Evolutionary conservation across 2,888 invertebrate genomes (phyloP), one percentile per base, ranked within the genome.

Genomic region (Amblyteles armatorius): DNA sequence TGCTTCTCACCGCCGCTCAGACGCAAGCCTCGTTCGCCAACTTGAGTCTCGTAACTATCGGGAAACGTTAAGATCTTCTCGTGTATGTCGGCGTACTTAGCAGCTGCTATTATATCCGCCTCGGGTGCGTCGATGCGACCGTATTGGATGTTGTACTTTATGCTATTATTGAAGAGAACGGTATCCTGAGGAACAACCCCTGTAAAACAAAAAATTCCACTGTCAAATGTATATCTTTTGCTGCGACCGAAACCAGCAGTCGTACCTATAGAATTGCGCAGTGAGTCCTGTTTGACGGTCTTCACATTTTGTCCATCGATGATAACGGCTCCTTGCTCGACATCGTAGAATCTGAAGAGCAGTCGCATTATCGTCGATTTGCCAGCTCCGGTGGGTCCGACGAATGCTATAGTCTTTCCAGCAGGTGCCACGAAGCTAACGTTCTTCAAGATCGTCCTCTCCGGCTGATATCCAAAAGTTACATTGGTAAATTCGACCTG

Each of bases 1-100:
- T 99, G 99, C 92, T 99, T 99, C 93, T 99, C 99, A 1, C 99
- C 99, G 1, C 99, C 99, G 92, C 99, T 99, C 84, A 99, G 94
- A 86, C 99, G 96, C 82, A 99, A 94, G 5, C 99, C 99, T 92
- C 99, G 95, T 94, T 99, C 99, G 6, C 99, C 99, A 26, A 99
- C 98, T 95, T 96, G 96, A 0, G 98, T 97, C 73, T 98, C 97
- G 91, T 98, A 98, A 65, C 96, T 96, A 87, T 98, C 97, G 0
- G 99, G 98, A 94, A 99, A 99, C n/a, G 96, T 96, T 0, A 98
- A 94, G 85, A 99, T 99, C 91, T 96, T 96, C 55, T 98, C 97
- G 92, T 99, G 99, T 89, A 99, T 99, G 91, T 99, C 99, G 0
- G 99, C 99, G 87, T 97, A 97, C 90, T 96, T 96, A 0, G 99